Percentiles rank a stretch among this genome's conserved stretches.
Evolutionary conservation across 2,797 vertebrate species (phyloP).

Genomic region (Pterois miles): DNA sequence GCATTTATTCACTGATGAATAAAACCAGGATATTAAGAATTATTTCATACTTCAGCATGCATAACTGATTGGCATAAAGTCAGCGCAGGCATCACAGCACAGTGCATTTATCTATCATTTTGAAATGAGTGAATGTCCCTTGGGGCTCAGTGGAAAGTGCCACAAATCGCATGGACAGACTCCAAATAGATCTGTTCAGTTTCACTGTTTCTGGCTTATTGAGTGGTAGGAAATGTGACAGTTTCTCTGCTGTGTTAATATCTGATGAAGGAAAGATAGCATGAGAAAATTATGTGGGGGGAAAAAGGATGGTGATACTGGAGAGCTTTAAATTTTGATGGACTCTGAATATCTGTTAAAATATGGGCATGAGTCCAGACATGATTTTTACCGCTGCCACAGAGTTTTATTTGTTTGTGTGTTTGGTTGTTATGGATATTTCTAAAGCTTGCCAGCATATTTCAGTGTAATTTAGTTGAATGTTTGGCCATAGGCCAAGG

Average conservation of each 20-base stretch:
- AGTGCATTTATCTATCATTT: conserved; percentile 3
- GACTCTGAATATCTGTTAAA: background rate
- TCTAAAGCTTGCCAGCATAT: background rate
- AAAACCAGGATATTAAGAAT: background rate
- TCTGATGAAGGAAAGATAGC: background rate
- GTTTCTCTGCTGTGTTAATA: background rate
- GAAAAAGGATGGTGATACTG: background rate
- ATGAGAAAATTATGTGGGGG: background rate
- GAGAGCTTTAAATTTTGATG: background rate
- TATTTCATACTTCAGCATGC: background rate
- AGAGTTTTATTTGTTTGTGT: background rate
- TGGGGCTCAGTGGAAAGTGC: background rate
- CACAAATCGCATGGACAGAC: background rate
- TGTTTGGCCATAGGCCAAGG: background rate
- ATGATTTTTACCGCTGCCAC: background rate
- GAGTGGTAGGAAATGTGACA: background rate
- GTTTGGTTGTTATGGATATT: background rate
- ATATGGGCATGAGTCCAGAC: background rate
- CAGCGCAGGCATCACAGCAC: background rate
- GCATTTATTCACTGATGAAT: background rate
- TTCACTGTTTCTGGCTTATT: background rate
- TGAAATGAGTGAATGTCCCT: background rate
- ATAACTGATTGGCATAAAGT: background rate
- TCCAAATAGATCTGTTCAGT: background rate
- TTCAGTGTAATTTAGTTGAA: background rate